Base-by-base conservation (phyloP, 2,888 invertebrate species). In the Brachypterus glaber region DNA sequence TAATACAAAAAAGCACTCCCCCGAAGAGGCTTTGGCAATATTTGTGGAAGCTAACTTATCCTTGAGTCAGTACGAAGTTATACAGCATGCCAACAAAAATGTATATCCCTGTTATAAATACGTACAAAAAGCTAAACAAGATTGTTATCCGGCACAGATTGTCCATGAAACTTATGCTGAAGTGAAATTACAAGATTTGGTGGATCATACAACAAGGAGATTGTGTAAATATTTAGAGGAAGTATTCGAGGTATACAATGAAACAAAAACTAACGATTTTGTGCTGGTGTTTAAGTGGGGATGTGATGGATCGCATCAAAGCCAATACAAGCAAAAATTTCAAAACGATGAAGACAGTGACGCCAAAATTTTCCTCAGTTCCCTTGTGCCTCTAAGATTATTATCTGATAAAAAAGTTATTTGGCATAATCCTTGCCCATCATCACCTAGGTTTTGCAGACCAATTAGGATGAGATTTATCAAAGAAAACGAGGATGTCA, bases 221-320 rank as follows among this genome's bases (percentile, higher is more conserved):
- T 21, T 21, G 21, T 21, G 21, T 21, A 21, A 21, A 21, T 29
- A 29, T 29, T 21, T 21, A 21, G 21, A 21, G 21, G 42, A 39
- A 11, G 30, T 27, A 2, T n/a, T 38, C 4, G 24, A 21, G 17
- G 33, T 31, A 24, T 3, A 30, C 15, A 25, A 44, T 29, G 25
- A 30, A 13, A 8, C 35, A 36, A 36, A 40, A 9, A 11, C 21
- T 9, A n/a, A 25, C 15, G 9, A 29, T 8, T 29, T 40, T 4
- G 11, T 24, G 16, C 31, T 54, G 17, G 40, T 50, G 15, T 48
- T 35, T 13, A 53, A 55, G 40, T 54, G 51, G 52, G 53, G 52
- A 12, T 35, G 50, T 46, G 44, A 52, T 49, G 42, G 52, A 43
- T 17, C 47, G 35, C 21, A 47, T 43, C 33, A 32, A 39, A n/a